Conservation (phyloP, 2,113 vertebrate genomes). For the Anser brachyrhynchus region DNA sequence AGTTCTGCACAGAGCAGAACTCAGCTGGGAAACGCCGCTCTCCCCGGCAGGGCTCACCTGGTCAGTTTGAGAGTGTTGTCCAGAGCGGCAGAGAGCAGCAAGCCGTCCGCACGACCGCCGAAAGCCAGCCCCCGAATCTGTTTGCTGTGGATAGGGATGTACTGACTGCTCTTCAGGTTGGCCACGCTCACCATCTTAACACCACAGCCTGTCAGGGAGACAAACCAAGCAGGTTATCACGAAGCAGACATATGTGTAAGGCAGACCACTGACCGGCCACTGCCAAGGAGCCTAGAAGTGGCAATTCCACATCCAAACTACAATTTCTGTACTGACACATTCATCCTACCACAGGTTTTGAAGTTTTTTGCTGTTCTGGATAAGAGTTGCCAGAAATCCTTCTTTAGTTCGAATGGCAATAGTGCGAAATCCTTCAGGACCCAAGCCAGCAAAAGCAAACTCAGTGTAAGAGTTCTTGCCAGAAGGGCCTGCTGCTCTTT, state of each 20-base stretch:
- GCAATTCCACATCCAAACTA: background rate
- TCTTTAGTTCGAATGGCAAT: background rate
- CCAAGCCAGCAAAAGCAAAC: background rate
- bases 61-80: constrained; percentile 95
- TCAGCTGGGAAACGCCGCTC: background rate
- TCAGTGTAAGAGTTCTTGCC: background rate
- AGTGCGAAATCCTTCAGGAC: background rate
- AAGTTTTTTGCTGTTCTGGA: background rate
- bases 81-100: constrained; percentile 91
- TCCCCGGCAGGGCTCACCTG: constrained; percentile 77
- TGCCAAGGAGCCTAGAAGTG: background rate
- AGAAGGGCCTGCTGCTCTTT: background rate
- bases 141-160: constrained; percentile 92
- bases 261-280: background rate
- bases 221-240: background rate
- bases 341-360: too few species aligned
- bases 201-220: constrained; percentile 83
- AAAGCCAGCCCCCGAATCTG: constrained; percentile 93
- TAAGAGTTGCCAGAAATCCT: background rate
- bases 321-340: too few species aligned
- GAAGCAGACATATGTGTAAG: background rate
- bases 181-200: constrained; percentile 94
- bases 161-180: constrained; percentile 91
- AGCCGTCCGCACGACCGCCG: constrained; percentile 79
- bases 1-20: background rate